Evolutionary conservation across 2,888 invertebrate species (phyloP).

Genomic region (Xanthorhoe designata): DNA sequence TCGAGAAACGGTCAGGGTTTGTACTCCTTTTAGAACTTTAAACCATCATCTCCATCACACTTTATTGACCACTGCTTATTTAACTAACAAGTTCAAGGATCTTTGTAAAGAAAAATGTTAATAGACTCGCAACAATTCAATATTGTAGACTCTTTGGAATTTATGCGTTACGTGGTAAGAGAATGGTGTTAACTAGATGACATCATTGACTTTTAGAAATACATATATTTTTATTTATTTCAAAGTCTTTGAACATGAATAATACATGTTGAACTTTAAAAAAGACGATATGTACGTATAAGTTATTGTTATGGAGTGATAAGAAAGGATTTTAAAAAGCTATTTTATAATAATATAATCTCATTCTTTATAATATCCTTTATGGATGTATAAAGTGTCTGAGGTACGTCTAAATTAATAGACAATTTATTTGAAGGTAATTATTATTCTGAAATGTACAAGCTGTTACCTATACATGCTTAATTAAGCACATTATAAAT

Average conservation of each 20-base stretch:
- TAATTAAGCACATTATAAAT: no score
- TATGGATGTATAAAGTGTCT: no score
- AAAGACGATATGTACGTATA: not conserved
- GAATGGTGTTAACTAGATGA: constrained; percentile 19
- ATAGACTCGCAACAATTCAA: constrained; percentile 2
- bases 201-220: constrained; percentile 19
- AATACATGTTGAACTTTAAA: constrained; percentile 16
- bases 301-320: no score
- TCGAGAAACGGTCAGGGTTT: constrained; percentile 38
- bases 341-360: not conserved
- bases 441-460: no score
- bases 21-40: constrained; percentile 2
- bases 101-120: not conserved
- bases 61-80: constrained; percentile 13
- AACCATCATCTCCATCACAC: not conserved
- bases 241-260: constrained; percentile 1
- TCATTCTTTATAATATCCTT: no score
- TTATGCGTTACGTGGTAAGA: not conserved
- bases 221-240: constrained; percentile 14
- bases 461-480: no score
- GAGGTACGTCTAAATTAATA: no score
- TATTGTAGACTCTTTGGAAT: not conserved
- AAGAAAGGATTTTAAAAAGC: not conserved
- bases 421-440: no score
- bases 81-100: not conserved